Conservation (phyloP, 2,888 invertebrate genomes). For the Sinopyrophorus schimmeli region DNA sequence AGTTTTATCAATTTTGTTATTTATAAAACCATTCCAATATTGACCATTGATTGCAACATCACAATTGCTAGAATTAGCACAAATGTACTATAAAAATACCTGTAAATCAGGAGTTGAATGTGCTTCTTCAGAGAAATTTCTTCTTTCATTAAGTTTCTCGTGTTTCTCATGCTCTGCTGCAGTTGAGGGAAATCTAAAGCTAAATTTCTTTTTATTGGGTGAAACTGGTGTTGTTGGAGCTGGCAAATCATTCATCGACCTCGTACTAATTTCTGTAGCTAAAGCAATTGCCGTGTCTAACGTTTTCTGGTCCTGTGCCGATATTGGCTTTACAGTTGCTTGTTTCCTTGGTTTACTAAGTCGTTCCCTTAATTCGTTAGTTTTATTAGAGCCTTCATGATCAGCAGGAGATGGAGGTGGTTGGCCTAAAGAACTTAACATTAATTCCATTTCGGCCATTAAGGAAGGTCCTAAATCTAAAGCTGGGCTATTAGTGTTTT, state of each 20-base stretch:
- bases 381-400: constrained; percentile 65
- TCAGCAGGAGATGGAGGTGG: constrained; percentile 43
- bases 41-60: too few relatives aligned
- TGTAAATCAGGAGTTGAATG: constrained; percentile 85
- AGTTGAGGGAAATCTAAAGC: constrained; percentile 69
- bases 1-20: too few relatives aligned
- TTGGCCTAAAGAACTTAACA: constrained; percentile 69
- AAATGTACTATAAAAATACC: too few relatives aligned
- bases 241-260: constrained; percentile 65
- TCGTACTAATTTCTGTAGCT: constrained; percentile 86
- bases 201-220: constrained; percentile 78
- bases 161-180: constrained; percentile 49
- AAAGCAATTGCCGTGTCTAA: constrained; percentile 91
- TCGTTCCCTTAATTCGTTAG: constrained; percentile 69
- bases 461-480: constrained; percentile 87
- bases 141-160: constrained; percentile 67
- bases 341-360: constrained; percentile 54
- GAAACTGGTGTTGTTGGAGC: constrained; percentile 62
- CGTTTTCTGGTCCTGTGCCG: constrained; percentile 88
- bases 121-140: constrained; percentile 90
- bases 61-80: too few relatives aligned
- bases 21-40: too few relatives aligned
- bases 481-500: constrained; percentile 60
- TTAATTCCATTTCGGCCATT: constrained; percentile 86
- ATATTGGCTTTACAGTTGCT: constrained; percentile 84